Conservation (phyloP, 1,140 invertebrate genomes). For the Drosophila funebris region DNA sequence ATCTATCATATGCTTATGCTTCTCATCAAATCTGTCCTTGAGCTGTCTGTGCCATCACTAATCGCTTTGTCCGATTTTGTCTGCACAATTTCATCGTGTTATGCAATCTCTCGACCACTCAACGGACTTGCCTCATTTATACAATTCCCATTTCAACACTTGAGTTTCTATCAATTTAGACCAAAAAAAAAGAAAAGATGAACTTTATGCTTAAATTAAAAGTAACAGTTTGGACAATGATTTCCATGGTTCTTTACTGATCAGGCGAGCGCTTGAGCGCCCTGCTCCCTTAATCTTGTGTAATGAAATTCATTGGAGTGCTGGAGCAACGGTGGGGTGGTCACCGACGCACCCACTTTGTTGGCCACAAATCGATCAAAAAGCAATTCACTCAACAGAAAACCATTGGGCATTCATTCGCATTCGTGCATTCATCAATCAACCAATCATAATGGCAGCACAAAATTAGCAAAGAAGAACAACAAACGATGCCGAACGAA, state of each 20-base stretch:
- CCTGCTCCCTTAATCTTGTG: neutral
- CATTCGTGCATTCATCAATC: conserved; percentile 51
- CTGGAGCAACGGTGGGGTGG: neutral
- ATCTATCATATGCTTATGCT: too few species aligned
- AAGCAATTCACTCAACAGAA: conserved; percentile 69
- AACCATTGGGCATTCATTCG: conserved; percentile 62
- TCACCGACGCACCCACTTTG: too few species aligned
- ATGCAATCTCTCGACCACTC: neutral
- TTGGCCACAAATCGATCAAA: conserved; percentile 53
- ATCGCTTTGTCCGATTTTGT: neutral
- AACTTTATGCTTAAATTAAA: conserved; percentile 10
- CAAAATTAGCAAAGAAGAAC: conserved; percentile 64
- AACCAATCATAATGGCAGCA: conserved; percentile 73
- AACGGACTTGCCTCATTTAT: neutral
- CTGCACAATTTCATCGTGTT: neutral
- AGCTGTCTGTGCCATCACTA: neutral
- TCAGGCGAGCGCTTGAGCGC: neutral
- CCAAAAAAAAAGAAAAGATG: neutral
- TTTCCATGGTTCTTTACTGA: neutral
- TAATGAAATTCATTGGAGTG: neutral
- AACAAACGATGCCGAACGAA: conserved; percentile 7
- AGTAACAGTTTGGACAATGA: neutral
- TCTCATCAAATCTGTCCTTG: neutral
- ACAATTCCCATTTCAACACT: conserved; percentile 27
- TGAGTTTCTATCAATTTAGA: neutral